These are phyloP conservation scores for Xyrauchen texanus DNA, from an alignment of 2,113 vertebrate species.

Conservation along the genomic window DNA sequence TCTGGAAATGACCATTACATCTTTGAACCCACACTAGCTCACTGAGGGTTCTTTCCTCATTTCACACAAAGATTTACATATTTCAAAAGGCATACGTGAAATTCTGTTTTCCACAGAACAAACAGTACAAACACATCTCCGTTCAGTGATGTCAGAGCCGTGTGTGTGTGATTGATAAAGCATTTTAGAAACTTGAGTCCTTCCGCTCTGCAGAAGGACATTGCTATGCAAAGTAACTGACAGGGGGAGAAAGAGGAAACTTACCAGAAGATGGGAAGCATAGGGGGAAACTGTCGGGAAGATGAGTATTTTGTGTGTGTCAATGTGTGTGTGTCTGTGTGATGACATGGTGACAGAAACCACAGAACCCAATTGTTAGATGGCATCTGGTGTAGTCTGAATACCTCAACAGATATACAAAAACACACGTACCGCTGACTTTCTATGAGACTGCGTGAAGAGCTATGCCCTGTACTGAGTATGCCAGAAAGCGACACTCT, in stretches of 20 bases:
- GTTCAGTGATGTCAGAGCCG: constrained; percentile 45
- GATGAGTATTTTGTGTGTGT: constrained; percentile 13
- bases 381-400: constrained; percentile 49
- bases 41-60: constrained; percentile 37
- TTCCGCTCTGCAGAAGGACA: constrained; percentile 37
- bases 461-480: constrained; percentile 5
- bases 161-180: constrained; percentile 38
- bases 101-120: constrained; percentile 48
- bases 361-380: constrained; percentile 23
- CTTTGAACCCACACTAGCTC: background rate
- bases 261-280: constrained; percentile 59
- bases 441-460: background rate
- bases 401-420: constrained; percentile 46
- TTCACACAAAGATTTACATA: constrained; percentile 31
- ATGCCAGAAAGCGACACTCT: constrained; percentile 7
- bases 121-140: constrained; percentile 40
- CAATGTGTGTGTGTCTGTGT: background rate
- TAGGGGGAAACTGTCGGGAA: constrained; percentile 55
- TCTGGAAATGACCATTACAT: background rate
- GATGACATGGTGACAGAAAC: constrained; percentile 22
- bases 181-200: constrained; percentile 47
- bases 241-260: constrained; percentile 51
- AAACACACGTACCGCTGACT: constrained; percentile 30
- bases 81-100: constrained; percentile 35
- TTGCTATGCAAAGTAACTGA: constrained; percentile 30